These are phyloP conservation scores for Heliconius erato DNA, from an alignment of 2,888 invertebrate genomes.

Conservation along the genomic window DNA sequence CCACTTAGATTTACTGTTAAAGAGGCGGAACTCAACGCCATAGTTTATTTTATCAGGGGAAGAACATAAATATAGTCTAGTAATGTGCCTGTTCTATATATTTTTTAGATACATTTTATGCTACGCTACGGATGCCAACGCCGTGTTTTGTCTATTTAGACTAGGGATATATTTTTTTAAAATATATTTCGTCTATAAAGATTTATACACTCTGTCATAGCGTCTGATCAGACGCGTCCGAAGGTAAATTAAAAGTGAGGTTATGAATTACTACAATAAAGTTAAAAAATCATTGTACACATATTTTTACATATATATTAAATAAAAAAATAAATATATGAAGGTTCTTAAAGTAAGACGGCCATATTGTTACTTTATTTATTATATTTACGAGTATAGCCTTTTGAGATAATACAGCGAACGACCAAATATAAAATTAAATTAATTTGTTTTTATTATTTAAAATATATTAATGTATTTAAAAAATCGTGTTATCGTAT, in stretches of 20 bases:
- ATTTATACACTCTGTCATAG: too few species aligned
- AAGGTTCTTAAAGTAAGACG: constrained; percentile 6
- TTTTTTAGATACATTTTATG: neutral
- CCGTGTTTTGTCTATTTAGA: too few species aligned
- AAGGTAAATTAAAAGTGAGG: too few species aligned
- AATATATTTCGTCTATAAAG: too few species aligned
- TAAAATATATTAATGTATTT: neutral
- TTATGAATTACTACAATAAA: neutral
- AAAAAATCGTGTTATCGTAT: neutral
- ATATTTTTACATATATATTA: neutral
- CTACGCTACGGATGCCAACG: neutral
- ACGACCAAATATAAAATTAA: neutral
- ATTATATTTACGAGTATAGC: neutral
- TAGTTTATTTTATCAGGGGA: neutral
- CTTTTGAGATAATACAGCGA: neutral
- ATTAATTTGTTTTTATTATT: constrained; percentile 6
- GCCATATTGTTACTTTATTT: neutral
- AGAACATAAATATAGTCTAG: neutral
- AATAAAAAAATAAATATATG: neutral
- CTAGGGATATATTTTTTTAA: too few species aligned
- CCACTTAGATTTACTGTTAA: too few species aligned
- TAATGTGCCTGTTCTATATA: too few species aligned
- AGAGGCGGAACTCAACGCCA: neutral
- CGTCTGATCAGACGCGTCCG: too few species aligned
- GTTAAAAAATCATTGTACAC: neutral